These are phyloP conservation scores for Leptinotarsa lineolata DNA, from an alignment of 1,140 invertebrate species.

Conservation along the genomic window DNA sequence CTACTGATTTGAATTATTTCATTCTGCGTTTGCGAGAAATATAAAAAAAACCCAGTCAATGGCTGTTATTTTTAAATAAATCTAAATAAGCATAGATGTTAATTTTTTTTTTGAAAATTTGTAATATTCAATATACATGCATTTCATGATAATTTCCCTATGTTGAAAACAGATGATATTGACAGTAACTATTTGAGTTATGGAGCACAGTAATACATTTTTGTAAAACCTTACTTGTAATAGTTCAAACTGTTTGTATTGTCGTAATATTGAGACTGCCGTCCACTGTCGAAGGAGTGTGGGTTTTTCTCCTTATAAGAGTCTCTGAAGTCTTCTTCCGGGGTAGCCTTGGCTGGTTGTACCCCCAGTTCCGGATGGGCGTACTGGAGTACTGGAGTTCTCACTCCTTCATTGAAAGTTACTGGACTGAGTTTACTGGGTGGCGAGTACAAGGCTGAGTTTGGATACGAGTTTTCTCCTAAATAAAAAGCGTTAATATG, in stretches of 20 bases:
- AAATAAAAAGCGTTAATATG: not conserved
- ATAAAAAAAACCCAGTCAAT: too few species aligned
- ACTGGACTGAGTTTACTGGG: slow-evolving; percentile 58
- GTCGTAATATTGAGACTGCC: slow-evolving; percentile 54
- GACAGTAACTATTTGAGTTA: too few species aligned
- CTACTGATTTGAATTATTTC: too few species aligned
- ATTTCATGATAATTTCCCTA: too few species aligned
- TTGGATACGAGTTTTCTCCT: slow-evolving; percentile 62
- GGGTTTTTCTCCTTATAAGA: not conserved
- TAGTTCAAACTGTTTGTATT: slow-evolving; percentile 58
- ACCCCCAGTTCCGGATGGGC: slow-evolving; percentile 78
- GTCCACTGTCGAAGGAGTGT: slow-evolving; percentile 38
- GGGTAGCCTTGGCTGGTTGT: slow-evolving; percentile 68
- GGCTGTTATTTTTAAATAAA: too few species aligned
- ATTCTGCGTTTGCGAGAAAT: too few species aligned
- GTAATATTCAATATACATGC: too few species aligned
- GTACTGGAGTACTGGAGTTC: slow-evolving; percentile 75
- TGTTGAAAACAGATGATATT: too few species aligned
- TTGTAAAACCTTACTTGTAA: slow-evolving; percentile 39
- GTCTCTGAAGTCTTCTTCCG: slow-evolving; percentile 52
- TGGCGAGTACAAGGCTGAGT: slow-evolving; percentile 65
- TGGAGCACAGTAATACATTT: too few species aligned
- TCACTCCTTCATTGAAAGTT: slow-evolving; percentile 68
- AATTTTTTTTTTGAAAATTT: too few species aligned
- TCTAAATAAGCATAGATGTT: too few species aligned